Percentiles rank a stretch among this genome's conserved stretches.
Conservation (phyloP, 92 coral and sea anemone genomes). For the Phymanthus crucifer region DNA sequence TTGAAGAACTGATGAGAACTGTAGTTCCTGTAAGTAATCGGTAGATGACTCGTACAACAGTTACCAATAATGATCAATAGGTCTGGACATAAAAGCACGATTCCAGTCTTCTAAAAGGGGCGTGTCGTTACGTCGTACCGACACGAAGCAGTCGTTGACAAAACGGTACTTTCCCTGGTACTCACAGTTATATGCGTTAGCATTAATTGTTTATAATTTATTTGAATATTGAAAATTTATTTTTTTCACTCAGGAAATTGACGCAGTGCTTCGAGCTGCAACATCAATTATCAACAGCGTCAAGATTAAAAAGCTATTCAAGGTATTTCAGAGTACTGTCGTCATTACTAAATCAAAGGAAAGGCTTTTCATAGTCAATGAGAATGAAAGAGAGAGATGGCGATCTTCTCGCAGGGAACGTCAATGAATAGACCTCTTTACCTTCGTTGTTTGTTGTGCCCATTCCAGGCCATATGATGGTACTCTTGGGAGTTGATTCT, state of each 20-base stretch:
- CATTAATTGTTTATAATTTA: neutral
- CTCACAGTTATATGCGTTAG: neutral
- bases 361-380: too few relatives aligned
- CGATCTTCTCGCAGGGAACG: too few relatives aligned
- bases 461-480: too few relatives aligned
- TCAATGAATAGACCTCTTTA: too few relatives aligned
- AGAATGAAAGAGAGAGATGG: too few relatives aligned
- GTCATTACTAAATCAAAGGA: too few relatives aligned
- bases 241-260: slow-evolving; percentile 64
- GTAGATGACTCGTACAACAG: neutral
- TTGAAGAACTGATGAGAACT: slow-evolving; percentile 87
- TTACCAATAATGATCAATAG: neutral
- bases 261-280: slow-evolving; percentile 84
- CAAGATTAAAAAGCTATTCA: slow-evolving; percentile 74
- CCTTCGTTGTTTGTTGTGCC: too few relatives aligned
- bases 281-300: slow-evolving; percentile 72
- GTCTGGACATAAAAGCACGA: too few relatives aligned
- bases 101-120: too few relatives aligned
- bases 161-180: neutral
- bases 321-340: slow-evolving; percentile 39
- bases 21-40: slow-evolving; percentile 70
- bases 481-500: too few relatives aligned
- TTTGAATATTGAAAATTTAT: neutral
- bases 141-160: neutral
- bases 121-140: neutral